Evolutionary conservation across 2,797 vertebrate species (phyloP).

Genomic region (Halcyon smyrnensis): DNA sequence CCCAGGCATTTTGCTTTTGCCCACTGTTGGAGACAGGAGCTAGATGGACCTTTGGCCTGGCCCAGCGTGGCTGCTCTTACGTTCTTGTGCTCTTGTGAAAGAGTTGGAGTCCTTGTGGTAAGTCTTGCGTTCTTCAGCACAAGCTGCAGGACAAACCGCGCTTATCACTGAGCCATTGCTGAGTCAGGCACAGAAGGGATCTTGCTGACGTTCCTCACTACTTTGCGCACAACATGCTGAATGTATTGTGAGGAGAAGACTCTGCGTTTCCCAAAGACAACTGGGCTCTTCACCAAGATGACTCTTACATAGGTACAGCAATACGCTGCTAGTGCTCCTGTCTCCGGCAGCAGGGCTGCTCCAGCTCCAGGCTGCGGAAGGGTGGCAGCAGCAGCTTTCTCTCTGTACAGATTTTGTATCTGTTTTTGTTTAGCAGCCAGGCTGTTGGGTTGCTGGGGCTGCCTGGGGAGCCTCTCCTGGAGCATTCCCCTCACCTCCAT

Average conservation of each 20-base stretch:
- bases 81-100: conserved; percentile 32
- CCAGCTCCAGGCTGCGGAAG: background rate
- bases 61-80: conserved; percentile 26
- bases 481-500: background rate
- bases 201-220: background rate
- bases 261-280: background rate
- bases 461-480: background rate
- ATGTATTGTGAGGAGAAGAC: background rate
- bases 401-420: background rate
- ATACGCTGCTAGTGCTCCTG: background rate
- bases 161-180: conserved; percentile 12
- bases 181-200: conserved; percentile 38
- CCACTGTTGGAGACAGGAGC: conserved; percentile 54
- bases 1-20: conserved; percentile 66
- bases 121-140: background rate
- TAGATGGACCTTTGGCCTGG: conserved; percentile 67
- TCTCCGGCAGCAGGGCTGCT: background rate
- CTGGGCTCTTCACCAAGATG: background rate
- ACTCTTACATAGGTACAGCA: background rate
- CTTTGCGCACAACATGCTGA: background rate
- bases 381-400: background rate
- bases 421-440: background rate
- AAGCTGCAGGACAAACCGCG: background rate
- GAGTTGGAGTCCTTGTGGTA: conserved; percentile 48
- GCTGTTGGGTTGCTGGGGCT: background rate